Base-by-base conservation (phyloP, 2,797 vertebrate genomes). In the Enteromius afrohamiltoni region DNA sequence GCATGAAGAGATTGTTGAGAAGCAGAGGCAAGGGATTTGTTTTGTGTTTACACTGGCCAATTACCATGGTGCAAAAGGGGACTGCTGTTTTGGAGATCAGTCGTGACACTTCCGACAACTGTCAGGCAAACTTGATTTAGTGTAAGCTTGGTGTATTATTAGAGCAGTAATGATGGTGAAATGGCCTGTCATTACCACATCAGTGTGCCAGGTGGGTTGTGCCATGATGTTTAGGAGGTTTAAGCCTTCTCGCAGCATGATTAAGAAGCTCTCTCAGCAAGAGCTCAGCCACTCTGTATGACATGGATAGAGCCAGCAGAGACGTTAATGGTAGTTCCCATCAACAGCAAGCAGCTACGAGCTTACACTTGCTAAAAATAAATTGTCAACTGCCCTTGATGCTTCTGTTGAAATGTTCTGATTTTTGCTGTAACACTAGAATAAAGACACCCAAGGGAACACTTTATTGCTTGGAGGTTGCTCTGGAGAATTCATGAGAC, bases 41-140 rank as follows among this genome's bases (percentile, higher is more conserved):
- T 83, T 73, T 81, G 71, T 86, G 62, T 88, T 80, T 89, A 45
- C 64, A 42, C 76, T 71, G 71, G 83, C 78, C 85, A 88, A 89
- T 88, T 88, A 88, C 80, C 49, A 49, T 31, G 19, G 79, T 45
- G 62, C 85, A 78, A 78, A 67, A 29, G 62, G 78, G 71, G 70
- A 70, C 75, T 47, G 80, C 65, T 55, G 71, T 79, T 77, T 82
- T 78, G 82, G 49, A 87, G 77, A 85, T 80, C 37, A 78, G 62
- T 69, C 26, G 5, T 75, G 55, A 65, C 47, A 70, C 73, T 49
- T 71, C 19, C 29, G 69, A 83, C 68, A 84, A 34, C 29, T 23
- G 34, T 23, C 68, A 69, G 31, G 53, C 17, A 29, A 31, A 81
- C 45, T 51, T 74, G 79, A 65, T 78, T 37, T 16, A 51, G 53